These are phyloP conservation scores for Homalodisca vitripennis DNA, from an alignment of 1,140 invertebrate species.

Conservation along the genomic window DNA sequence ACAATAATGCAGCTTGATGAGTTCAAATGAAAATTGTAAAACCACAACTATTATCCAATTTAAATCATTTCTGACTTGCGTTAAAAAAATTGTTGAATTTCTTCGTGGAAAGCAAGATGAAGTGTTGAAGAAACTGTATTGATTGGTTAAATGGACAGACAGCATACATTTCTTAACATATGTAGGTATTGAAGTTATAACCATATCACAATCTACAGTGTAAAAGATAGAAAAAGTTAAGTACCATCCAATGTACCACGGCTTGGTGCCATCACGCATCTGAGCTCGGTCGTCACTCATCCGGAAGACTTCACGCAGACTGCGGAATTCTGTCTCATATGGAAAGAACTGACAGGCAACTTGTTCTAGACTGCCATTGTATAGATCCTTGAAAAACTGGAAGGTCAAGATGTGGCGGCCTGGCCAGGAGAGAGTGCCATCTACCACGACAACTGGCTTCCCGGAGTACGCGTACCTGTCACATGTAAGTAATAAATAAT, in stretches of 20 bases:
- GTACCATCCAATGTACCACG: constrained; percentile 90
- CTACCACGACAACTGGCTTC: constrained; percentile 79
- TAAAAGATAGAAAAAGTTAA: constrained; percentile 39
- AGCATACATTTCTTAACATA: background rate
- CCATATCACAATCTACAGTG: background rate
- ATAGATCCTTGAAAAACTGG: constrained; percentile 77
- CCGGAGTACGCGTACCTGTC: constrained; percentile 71
- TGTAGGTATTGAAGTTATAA: background rate
- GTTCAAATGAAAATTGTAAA: too few species aligned
- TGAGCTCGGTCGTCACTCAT: constrained; percentile 68
- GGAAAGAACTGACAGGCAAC: constrained; percentile 86
- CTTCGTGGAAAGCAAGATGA: too few species aligned
- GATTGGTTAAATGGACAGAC: background rate
- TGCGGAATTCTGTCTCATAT: constrained; percentile 82
- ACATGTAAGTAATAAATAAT: too few species aligned
- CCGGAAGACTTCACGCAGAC: constrained; percentile 73
- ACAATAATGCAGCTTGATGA: too few species aligned
- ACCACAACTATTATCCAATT: too few species aligned
- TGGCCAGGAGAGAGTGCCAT: constrained; percentile 76
- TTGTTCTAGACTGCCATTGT: constrained; percentile 52
- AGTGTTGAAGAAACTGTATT: background rate
- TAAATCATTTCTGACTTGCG: too few species aligned
- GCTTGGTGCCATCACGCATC: constrained; percentile 59
- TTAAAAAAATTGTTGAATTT: too few species aligned
- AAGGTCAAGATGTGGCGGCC: constrained; percentile 69